Percentiles rank a stretch among this genome's conserved stretches.
phyloP scores from a whole-genome alignment of 2,797 vertebrate species.

The Apodemus agrarius region DNA sequence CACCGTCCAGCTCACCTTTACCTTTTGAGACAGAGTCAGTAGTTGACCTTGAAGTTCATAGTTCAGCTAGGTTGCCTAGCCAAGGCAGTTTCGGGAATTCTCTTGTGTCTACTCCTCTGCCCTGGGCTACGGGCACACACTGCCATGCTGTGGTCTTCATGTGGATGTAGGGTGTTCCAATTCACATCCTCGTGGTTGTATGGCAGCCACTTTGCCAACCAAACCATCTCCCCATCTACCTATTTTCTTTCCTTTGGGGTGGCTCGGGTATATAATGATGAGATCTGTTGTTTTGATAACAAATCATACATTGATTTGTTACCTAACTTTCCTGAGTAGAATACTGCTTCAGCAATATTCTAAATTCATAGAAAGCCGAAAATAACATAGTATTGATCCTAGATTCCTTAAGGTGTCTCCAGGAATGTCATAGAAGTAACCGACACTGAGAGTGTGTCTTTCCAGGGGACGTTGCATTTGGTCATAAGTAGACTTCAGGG shows the following conservation, averaged over 20 bases:
- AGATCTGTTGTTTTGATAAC: not conserved
- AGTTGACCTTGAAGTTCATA: not conserved
- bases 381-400: not conserved
- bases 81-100: no score
- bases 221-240: not conserved
- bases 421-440: not conserved
- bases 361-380: slow-evolving; percentile 5
- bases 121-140: not conserved
- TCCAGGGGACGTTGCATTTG: not conserved
- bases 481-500: not conserved
- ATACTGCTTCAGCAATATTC: not conserved
- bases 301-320: not conserved
- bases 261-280: not conserved
- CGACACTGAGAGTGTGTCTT: not conserved
- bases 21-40: not conserved
- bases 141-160: not conserved
- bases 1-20: no score
- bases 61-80: not conserved
- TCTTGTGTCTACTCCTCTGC: not conserved
- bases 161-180: not conserved
- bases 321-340: slow-evolving; percentile 16
- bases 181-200: not conserved
- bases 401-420: not conserved
- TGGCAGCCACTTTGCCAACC: not conserved
- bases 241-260: slow-evolving; percentile 20